phyloP scores from a whole-genome alignment of 2,888 invertebrate genomes.

The Melanophora roralis region DNA sequence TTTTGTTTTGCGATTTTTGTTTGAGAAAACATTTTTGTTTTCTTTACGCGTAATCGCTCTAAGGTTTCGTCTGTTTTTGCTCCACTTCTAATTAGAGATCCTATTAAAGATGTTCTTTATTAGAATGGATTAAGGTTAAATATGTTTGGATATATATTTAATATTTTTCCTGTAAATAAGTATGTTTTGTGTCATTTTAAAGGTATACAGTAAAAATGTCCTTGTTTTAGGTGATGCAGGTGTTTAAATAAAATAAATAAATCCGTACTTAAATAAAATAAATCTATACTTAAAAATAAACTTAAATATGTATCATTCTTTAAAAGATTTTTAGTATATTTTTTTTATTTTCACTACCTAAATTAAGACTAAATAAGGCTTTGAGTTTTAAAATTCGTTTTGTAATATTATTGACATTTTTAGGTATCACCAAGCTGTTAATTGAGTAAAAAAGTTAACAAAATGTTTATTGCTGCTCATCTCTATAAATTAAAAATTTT shows the following conservation, averaged over 20 bases:
- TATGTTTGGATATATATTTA: background rate
- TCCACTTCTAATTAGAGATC: conserved; percentile 47
- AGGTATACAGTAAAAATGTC: background rate
- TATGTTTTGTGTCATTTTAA: no score
- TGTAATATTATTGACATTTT: no score
- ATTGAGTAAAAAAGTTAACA: no score
- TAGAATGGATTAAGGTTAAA: conserved; percentile 43
- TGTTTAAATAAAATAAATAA: background rate
- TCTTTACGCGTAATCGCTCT: conserved; percentile 21
- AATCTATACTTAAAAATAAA: no score
- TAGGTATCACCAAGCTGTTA: no score
- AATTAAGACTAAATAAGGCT: no score
- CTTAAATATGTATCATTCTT: background rate
- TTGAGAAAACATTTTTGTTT: conserved; percentile 11
- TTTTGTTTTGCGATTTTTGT: conserved; percentile 3
- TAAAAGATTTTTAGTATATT: no score
- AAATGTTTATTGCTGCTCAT: no score
- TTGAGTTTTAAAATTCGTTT: no score
- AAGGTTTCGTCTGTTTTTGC: conserved; percentile 20
- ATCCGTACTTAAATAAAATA: no score
- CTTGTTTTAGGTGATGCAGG: background rate
- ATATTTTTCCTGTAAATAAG: conserved; percentile 12
- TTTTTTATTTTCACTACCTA: no score
- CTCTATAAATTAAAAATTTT: no score
- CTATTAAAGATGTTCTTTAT: conserved; percentile 48